Base-by-base conservation (phyloP, 2,888 invertebrate species). In the Drosophila hawaiiensis region DNA sequence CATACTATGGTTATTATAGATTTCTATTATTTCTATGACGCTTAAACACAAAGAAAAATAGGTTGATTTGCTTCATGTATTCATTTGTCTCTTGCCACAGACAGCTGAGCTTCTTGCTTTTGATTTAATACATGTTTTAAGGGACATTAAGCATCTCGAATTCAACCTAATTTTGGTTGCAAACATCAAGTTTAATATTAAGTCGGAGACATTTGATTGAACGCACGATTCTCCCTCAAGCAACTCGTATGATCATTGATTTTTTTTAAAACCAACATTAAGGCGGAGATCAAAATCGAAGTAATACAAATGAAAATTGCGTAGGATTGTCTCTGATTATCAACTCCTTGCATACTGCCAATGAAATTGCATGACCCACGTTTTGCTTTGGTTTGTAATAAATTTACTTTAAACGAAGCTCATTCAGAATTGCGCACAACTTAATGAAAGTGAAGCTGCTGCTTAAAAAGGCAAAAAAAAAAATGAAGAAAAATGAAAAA, bases 391-490 rank as follows among this genome's bases (percentile, higher is more conserved):
- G 53, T 41, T 67, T 25, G 72, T 37, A 73, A 88, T 88, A 88
- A 83, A 83, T 83, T 84, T 71, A 65, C 53, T 70, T 80, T 73
- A 80, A 78, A 60, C 81, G 81, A 73, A 73, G 67, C 73, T 69
- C 78, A 88, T 71, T 83, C 73, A 81, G 76, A 76, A 76, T 75
- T 64, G 71, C 56, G 61, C 76, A 68, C 69, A 71, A 49, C 73
- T 73, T 70, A 90, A 86, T 85, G 85, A 90, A 88, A 86, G 85
- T 83, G 83, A 85, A 73, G 73, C 74, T 76, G 78, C 60, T 68
- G 83, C 31, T 37, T 22, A 39, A 56, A 53, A 43, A 37, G 25
- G n/a, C 2, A 54, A 29, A 29, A 39, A 22, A 14, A 14, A 33
- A 54, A 1, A 6, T 3, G n/a, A 29, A 28, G 49, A 61, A 49